Conservation (phyloP, 2,113 vertebrate species). For the Chroicocephalus ridibundus region DNA sequence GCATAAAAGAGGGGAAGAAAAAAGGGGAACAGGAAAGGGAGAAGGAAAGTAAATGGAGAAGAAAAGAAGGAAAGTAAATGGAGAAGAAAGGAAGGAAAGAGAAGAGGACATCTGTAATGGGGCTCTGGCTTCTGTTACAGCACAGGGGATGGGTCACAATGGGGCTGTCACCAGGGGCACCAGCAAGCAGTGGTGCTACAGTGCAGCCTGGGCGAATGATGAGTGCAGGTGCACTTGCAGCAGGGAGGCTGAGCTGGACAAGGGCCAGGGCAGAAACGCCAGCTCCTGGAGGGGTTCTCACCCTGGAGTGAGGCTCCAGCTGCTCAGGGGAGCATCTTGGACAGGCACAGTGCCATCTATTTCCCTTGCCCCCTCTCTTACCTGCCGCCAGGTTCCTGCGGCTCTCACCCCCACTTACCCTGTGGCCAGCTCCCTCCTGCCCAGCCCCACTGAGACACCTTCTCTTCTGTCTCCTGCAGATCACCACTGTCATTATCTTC, state of each 20-base stretch:
- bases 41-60: neutral
- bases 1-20: neutral
- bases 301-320: neutral
- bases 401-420: fast-evolving
- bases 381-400: fast-evolving
- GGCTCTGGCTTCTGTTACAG: neutral
- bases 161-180: neutral
- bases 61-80: neutral
- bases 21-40: neutral
- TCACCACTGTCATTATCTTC: neutral
- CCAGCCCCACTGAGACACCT: neutral
- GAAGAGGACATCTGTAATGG: too few species aligned
- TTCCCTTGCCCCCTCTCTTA: neutral
- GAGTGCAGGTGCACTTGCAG: fast-evolving
- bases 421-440: neutral
- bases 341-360: neutral
- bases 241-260: neutral
- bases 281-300: neutral
- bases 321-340: neutral
- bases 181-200: neutral
- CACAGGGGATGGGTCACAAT: neutral
- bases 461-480: neutral
- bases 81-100: neutral
- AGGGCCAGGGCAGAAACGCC: fast-evolving
- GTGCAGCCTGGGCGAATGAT: neutral